These are phyloP conservation scores for Atherinosoma microstoma DNA, from an alignment of 2,797 vertebrate species.

Conservation along the genomic window DNA sequence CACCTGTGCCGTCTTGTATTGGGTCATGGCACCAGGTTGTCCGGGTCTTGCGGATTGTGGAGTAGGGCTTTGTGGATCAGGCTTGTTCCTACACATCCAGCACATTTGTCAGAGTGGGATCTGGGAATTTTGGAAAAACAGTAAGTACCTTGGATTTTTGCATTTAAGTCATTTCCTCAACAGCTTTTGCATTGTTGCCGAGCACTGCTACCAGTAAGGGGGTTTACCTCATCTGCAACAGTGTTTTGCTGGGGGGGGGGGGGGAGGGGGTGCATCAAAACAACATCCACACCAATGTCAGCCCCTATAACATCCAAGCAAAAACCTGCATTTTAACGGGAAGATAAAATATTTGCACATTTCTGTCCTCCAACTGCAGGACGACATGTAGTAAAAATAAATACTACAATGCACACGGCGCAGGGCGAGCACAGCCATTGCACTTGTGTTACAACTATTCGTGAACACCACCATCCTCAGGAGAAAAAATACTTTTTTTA, in stretches of 20 bases:
- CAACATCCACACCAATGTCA: background rate
- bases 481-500: background rate
- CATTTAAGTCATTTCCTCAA: too few species aligned
- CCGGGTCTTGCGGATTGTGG: too few species aligned
- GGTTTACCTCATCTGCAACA: too few species aligned
- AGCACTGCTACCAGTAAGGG: too few species aligned
- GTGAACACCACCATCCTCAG: background rate
- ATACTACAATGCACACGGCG: background rate
- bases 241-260: background rate
- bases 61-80: too few species aligned
- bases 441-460: background rate
- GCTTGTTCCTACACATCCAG: too few species aligned
- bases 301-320: background rate
- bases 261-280: background rate
- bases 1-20: too few species aligned
- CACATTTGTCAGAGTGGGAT: too few species aligned
- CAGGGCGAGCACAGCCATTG: fast-evolving
- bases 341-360: background rate
- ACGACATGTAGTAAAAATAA: background rate
- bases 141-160: too few species aligned
- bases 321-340: background rate
- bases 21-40: too few species aligned
- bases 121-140: too few species aligned
- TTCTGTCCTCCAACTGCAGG: background rate
- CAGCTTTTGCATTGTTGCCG: too few species aligned